Conservation (phyloP, 2,888 invertebrate species). For the Mesorhabditis belari region DNA sequence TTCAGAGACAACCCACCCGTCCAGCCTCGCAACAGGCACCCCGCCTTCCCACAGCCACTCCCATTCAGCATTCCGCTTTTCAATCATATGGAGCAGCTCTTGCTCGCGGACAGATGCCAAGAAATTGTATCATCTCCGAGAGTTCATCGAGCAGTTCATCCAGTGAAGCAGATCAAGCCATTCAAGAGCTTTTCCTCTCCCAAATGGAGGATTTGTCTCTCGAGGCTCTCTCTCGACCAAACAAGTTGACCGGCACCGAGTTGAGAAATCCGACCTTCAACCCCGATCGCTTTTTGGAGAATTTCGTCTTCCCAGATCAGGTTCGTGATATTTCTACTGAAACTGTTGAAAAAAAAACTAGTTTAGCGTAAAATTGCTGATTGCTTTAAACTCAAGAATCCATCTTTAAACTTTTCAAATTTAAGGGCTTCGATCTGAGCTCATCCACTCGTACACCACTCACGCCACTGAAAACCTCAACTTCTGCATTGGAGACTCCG, state of each 20-base stretch:
- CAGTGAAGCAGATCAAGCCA: constrained; percentile 12
- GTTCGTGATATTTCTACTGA: neutral
- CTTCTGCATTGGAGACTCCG: neutral
- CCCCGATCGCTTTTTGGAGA: neutral
- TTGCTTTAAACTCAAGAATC: too few species aligned
- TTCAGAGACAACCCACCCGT: neutral
- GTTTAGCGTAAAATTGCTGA: neutral
- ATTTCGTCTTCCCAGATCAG: neutral
- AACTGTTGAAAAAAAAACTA: neutral
- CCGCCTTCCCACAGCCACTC: neutral
- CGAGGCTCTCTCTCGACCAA: neutral
- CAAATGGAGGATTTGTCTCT: neutral
- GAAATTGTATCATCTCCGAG: constrained; percentile 29
- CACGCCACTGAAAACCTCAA: neutral
- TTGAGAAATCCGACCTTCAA: neutral
- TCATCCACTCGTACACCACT: neutral
- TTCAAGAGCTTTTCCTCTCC: neutral
- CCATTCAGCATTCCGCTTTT: neutral
- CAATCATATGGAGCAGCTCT: constrained; percentile 25
- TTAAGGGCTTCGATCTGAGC: neutral
- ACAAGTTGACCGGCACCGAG: neutral
- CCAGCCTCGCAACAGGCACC: constrained; percentile 4
- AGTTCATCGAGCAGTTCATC: constrained; percentile 19
- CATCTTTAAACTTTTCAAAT: too few species aligned
- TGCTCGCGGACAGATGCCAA: constrained; percentile 31